These are phyloP conservation scores for Riparia riparia DNA, from an alignment of 2,113 vertebrate genomes.

Conservation along the genomic window DNA sequence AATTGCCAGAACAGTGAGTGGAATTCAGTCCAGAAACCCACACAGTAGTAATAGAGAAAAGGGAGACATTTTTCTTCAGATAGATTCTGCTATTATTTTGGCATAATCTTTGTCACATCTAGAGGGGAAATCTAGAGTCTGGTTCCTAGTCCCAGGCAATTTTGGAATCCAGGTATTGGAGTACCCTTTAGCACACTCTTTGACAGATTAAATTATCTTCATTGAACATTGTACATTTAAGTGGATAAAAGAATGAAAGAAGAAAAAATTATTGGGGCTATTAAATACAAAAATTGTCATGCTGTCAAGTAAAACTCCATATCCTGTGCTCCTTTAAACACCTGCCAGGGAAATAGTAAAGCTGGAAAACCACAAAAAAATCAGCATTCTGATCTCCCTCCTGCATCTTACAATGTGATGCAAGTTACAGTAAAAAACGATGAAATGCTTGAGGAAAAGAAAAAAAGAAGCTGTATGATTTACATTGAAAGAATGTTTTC, in stretches of 20 bases:
- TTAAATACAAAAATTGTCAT: background rate
- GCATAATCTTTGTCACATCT: background rate
- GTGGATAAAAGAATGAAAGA: background rate
- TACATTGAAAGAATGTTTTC: background rate
- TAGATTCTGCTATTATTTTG: background rate
- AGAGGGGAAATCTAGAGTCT: background rate
- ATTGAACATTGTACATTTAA: background rate
- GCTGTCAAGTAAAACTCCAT: background rate
- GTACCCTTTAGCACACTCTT: background rate
- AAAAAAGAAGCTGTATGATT: background rate
- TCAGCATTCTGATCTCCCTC: background rate
- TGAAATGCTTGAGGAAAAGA: background rate
- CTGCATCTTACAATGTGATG: background rate
- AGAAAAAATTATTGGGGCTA: background rate
- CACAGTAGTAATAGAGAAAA: background rate
- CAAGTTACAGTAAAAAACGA: background rate
- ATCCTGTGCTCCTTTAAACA: background rate
- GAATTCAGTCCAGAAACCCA: background rate
- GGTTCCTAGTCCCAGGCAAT: background rate
- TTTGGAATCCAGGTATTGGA: background rate
- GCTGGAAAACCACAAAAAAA: background rate
- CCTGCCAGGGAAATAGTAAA: background rate
- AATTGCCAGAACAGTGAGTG: background rate
- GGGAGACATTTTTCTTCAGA: background rate
- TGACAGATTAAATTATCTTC: background rate